Evolutionary conservation across 2,113 vertebrate species (phyloP).

Genomic region (Microcebus murinus): DNA sequence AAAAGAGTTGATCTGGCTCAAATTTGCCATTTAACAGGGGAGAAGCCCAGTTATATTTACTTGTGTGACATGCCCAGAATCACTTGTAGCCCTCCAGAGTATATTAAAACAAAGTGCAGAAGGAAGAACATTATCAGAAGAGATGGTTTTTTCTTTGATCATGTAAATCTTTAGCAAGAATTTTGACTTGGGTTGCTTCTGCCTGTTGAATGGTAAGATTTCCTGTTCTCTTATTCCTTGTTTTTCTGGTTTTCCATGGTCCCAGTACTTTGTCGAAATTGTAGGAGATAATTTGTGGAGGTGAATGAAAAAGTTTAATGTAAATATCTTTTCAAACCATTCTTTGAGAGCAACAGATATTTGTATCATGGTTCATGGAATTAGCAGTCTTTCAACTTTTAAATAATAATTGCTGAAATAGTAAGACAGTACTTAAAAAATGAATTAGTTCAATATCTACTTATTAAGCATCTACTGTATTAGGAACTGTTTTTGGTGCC

Average conservation of each 20-base stretch:
- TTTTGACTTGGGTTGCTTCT: not conserved
- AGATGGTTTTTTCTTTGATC: not conserved
- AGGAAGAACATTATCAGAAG: not conserved
- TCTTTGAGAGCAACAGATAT: conserved; percentile 32
- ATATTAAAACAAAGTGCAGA: not conserved
- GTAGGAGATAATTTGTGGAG: not conserved
- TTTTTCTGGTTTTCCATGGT: not conserved
- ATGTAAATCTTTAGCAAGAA: conserved; percentile 21
- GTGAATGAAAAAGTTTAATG: conserved; percentile 1
- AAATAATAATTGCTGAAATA: not conserved
- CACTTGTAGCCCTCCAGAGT: not conserved
- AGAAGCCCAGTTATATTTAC: conserved; percentile 13
- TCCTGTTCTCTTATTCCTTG: not conserved
- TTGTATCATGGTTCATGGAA: not conserved
- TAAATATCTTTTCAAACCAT: conserved; percentile 3
- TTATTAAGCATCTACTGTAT: not conserved
- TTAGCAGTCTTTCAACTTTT: not conserved
- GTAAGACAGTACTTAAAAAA: not conserved
- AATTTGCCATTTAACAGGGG: not conserved
- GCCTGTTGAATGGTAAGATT: not conserved
- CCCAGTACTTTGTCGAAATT: not conserved
- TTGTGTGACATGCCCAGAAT: not conserved
- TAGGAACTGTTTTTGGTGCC: not conserved
- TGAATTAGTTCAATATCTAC: not conserved
- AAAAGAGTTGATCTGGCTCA: not conserved